phyloP scores from a whole-genome alignment of 1,140 invertebrate species.

The Drosophila simulans region DNA sequence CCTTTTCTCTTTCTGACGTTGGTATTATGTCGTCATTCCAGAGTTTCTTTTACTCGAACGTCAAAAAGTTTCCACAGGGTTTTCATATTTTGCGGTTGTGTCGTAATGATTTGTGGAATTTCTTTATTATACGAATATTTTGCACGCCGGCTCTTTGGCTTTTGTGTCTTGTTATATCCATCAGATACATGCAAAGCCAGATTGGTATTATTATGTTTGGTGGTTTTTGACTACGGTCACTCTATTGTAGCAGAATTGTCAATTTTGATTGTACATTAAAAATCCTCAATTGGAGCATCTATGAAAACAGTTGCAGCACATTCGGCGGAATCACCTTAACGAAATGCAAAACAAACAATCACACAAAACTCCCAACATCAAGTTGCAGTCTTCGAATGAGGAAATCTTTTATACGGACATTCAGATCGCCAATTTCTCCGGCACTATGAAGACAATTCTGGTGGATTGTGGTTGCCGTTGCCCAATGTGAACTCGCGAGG shows the following conservation, averaged over 20 bases:
- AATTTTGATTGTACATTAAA: too few species aligned
- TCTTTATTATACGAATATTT: slow-evolving; percentile 60
- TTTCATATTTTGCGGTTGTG: slow-evolving; percentile 62
- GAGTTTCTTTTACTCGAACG: slow-evolving; percentile 15
- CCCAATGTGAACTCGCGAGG: slow-evolving; percentile 88
- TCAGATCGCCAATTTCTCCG: slow-evolving; percentile 98
- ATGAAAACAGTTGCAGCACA: too few species aligned
- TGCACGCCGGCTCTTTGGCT: slow-evolving; percentile 4
- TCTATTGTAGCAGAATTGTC: too few species aligned
- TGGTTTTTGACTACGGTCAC: not conserved
- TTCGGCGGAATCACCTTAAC: too few species aligned
- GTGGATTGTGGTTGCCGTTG: slow-evolving; percentile 89
- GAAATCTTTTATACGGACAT: slow-evolving; percentile 99
- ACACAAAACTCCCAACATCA: slow-evolving; percentile 95
- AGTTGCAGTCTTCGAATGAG: slow-evolving; percentile 97
- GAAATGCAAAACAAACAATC: slow-evolving; percentile 19
- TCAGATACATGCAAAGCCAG: slow-evolving; percentile 18
- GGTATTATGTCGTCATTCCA: slow-evolving; percentile 32
- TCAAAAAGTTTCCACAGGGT: slow-evolving; percentile 57
- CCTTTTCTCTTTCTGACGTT: slow-evolving; percentile 28
- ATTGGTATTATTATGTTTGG: slow-evolving; percentile 38
- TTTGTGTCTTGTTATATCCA: slow-evolving; percentile 33
- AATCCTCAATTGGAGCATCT: too few species aligned
- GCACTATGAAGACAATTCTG: slow-evolving; percentile 99
- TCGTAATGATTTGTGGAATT: slow-evolving; percentile 76